Evolutionary conservation across 2,888 invertebrate genomes (phyloP).

Genomic region (Alentia gelatinosa): DNA sequence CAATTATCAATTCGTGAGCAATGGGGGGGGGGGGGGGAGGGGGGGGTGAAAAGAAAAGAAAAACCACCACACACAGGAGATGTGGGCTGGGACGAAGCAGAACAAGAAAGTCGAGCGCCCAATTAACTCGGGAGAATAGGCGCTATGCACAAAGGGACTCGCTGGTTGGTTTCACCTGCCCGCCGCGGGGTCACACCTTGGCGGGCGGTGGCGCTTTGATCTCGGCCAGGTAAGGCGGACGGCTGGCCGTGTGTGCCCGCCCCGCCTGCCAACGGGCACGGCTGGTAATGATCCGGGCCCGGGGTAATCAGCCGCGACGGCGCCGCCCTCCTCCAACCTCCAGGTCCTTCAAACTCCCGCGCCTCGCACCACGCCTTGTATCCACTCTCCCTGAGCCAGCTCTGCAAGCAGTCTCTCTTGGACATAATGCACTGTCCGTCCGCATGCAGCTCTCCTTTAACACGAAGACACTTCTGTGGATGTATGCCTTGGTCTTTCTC

Average conservation of each 20-base stretch:
- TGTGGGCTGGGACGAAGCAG: not conserved
- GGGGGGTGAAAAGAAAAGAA: not conserved
- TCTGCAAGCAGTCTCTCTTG: too few species aligned
- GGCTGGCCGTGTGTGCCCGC: not conserved
- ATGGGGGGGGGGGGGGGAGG: too few species aligned
- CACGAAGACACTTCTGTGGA: too few species aligned
- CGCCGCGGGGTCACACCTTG: not conserved
- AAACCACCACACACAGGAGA: not conserved
- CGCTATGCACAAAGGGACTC: not conserved
- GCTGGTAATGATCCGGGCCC: too few species aligned
- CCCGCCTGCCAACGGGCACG: not conserved
- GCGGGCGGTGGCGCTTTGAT: not conserved
- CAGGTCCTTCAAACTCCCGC: not conserved
- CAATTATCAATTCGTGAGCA: too few species aligned
- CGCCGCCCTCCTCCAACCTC: not conserved
- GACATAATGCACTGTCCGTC: too few species aligned
- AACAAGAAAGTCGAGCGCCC: not conserved
- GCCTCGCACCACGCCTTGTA: not conserved
- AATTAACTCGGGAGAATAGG: not conserved
- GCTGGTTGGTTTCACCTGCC: not conserved
- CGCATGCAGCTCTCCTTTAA: too few species aligned
- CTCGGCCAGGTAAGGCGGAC: not conserved
- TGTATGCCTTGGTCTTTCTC: too few species aligned
- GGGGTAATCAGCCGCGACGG: too few species aligned
- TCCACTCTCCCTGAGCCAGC: too few species aligned